Evolutionary conservation across 2,888 invertebrate genomes (phyloP).

Genomic region (Brassicogethes aeneus): DNA sequence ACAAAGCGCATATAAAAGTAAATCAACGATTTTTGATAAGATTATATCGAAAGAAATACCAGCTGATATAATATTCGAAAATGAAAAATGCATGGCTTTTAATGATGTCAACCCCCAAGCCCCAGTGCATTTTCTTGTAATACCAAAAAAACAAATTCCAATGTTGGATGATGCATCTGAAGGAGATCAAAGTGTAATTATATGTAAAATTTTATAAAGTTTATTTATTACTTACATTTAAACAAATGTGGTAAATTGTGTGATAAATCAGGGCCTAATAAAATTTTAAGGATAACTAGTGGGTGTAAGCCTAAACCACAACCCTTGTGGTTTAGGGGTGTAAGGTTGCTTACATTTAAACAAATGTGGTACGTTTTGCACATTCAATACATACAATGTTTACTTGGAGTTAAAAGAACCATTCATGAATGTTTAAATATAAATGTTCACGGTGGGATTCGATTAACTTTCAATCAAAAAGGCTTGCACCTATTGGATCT

Average conservation of each 20-base stretch:
- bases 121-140: conserved; percentile 75
- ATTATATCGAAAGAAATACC: conserved; percentile 71
- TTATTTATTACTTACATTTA: background rate
- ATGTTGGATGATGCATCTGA: conserved; percentile 53
- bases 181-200: conserved; percentile 40
- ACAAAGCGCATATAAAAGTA: conserved; percentile 22
- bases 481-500: too few species aligned
- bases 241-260: background rate
- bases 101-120: conserved; percentile 74
- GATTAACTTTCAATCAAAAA: too few species aligned
- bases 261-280: background rate
- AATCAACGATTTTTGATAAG: conserved; percentile 64
- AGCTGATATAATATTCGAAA: conserved; percentile 75
- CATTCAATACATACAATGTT: too few species aligned
- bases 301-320: too few species aligned
- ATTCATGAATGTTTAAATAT: too few species aligned
- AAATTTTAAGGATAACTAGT: background rate
- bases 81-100: conserved; percentile 72
- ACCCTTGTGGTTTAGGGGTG: too few species aligned
- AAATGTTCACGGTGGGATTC: too few species aligned
- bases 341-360: too few species aligned
- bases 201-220: too few species aligned
- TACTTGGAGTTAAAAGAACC: too few species aligned
- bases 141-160: conserved; percentile 66
- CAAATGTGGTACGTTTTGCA: too few species aligned